These are phyloP conservation scores for Ceraclea dissimilis DNA, from an alignment of 2,888 invertebrate genomes.

Conservation along the genomic window DNA sequence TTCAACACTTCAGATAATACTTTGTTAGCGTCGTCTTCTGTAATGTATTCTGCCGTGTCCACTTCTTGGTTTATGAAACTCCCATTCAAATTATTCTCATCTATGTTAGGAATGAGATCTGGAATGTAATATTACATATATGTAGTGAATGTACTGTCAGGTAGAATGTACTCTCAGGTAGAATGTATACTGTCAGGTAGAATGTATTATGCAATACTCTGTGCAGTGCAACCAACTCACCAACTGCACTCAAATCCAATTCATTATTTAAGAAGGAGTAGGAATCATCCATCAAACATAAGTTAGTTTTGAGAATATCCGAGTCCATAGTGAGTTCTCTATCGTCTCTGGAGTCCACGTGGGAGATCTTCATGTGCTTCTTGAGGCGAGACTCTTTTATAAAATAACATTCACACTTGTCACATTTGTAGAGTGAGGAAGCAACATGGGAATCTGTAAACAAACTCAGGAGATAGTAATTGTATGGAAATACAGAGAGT, in stretches of 20 bases:
- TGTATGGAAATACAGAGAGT: no score
- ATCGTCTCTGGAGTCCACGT: neutral
- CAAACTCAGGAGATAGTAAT: neutral
- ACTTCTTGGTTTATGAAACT: neutral
- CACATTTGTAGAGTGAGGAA: constrained; percentile 17
- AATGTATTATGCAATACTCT: no score
- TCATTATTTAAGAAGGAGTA: constrained; percentile 12
- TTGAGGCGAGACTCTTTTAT: constrained; percentile 18
- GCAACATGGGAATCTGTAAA: constrained; percentile 20
- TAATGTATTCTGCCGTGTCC: neutral
- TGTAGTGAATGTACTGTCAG: no score
- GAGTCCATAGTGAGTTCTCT: constrained; percentile 4
- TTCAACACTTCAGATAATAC: neutral
- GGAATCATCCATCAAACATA: neutral
- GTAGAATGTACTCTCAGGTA: no score
- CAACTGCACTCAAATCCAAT: constrained; percentile 13
- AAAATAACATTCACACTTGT: constrained; percentile 20
- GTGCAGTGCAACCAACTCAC: no score
- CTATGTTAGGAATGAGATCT: neutral
- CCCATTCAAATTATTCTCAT: neutral
- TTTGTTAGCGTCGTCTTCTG: neutral
- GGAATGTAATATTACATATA: neutral
- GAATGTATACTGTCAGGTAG: no score
- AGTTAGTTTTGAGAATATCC: constrained; percentile 6
- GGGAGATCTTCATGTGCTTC: constrained; percentile 16